Evolutionary conservation across 2,113 vertebrate species (phyloP), one percentile per base, ranked within the genome.

Genomic region (Aepyceros melampus): DNA sequence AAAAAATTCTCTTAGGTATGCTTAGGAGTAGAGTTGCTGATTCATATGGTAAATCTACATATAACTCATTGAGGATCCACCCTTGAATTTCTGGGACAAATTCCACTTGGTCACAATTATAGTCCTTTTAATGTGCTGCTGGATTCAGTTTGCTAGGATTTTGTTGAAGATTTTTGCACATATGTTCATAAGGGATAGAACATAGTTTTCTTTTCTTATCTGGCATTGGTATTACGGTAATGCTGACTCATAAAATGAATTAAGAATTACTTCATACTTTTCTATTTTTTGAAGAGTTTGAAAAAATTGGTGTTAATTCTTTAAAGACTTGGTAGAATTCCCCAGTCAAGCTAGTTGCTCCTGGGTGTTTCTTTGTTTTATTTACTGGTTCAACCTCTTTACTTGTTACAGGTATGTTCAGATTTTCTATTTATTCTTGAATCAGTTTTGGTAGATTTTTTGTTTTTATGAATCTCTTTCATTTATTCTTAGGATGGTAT

Each of bases 391-490:
- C 27, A 84, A n/a, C 67, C 17, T 76, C 23, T 76, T 27, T 43
- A 83, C 7, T 84, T 81, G 19, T 79, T 87, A 67, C 0, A 51
- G 4, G 5, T 56, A 13, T 58, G 31, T 92, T 92, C 58, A 87
- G 25, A 81, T 71, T 92, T 87, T 82, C 23, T 89, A 58, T 51
- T 88, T 83, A 12, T 92, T 79, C 33, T 71, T 91, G 55, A 83
- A 5, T 91, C 45, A 29, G 13, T 91, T 90, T 85, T 76, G 29
- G 82, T 84, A 78, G 27, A 93, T 87, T 60, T 4, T 81, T 2
- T 91, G 55, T 96, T 95, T 87, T 43, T 90, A 88, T 45, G 83
- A 79, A 93, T 91, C 25, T 94, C 23, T 71, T 88, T 84, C n/a
- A 16, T 21, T 23, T 49, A 25, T 91, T 91, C 36, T 95, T 60